These are phyloP conservation scores for Limnephilus rhombicus DNA, from an alignment of 2,888 invertebrate species.

Conservation along the genomic window DNA sequence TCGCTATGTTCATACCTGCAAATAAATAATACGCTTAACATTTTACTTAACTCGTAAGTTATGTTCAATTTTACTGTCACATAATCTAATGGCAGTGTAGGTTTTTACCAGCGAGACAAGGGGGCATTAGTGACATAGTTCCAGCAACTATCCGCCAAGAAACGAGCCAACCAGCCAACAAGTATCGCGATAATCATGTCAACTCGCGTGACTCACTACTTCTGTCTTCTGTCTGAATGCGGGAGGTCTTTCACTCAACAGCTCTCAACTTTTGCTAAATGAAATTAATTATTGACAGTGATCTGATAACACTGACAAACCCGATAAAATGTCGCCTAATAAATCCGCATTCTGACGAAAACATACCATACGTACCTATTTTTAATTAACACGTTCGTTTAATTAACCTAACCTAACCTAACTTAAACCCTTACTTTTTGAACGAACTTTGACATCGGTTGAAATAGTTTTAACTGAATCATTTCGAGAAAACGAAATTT, in stretches of 20 bases:
- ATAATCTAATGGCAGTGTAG: neutral
- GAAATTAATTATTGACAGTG: neutral
- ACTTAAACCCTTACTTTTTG: too few species aligned
- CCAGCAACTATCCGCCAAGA: neutral
- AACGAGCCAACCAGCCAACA: constrained; percentile 15
- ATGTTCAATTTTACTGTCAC: neutral
- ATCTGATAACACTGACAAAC: neutral
- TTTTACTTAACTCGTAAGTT: neutral
- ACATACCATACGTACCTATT: too few species aligned
- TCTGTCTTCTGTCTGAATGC: neutral
- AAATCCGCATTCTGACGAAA: too few species aligned
- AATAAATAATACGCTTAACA: neutral
- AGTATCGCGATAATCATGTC: constrained; percentile 32
- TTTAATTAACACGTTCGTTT: too few species aligned
- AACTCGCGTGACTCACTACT: constrained; percentile 17
- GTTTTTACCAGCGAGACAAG: neutral
- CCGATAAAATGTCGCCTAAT: neutral
- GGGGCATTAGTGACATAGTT: neutral
- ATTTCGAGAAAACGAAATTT: too few species aligned
- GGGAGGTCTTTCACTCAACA: neutral
- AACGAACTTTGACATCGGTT: too few species aligned
- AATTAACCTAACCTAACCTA: too few species aligned
- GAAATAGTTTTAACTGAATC: too few species aligned
- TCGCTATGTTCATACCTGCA: neutral
- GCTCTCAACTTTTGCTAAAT: neutral